phyloP scores from a whole-genome alignment of 1,140 invertebrate genomes.

The Papilio machaon region DNA sequence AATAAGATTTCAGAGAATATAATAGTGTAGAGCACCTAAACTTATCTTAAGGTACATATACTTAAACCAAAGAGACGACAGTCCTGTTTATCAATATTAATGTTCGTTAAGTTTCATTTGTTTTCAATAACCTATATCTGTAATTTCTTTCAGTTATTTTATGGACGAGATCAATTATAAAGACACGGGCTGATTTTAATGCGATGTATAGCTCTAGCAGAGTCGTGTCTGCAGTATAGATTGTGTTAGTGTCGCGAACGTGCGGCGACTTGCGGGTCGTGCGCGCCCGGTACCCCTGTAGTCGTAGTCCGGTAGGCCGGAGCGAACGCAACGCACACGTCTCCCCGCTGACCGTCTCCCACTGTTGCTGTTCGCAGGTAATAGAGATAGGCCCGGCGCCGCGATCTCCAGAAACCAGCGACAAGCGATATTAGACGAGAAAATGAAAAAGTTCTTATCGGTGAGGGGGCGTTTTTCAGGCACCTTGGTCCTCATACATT shows the following conservation, averaged over 20 bases:
- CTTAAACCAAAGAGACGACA: conserved; percentile 48
- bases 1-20: conserved; percentile 55
- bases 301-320: neutral
- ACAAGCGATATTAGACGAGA: conserved; percentile 94
- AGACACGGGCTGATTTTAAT: neutral
- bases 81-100: neutral
- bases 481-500: conserved; percentile 64
- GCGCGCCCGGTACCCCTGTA: conserved; percentile 61
- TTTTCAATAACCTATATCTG: neutral
- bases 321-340: conserved; percentile 21
- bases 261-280: conserved; percentile 46
- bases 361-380: conserved; percentile 76
- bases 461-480: conserved; percentile 85
- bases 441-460: conserved; percentile 97
- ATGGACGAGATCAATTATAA: neutral
- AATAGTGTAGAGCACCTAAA: conserved; percentile 73
- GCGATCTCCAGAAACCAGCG: conserved; percentile 86
- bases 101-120: neutral
- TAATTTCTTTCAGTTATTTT: conserved; percentile 22
- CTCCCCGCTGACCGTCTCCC: conserved; percentile 49
- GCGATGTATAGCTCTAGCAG: neutral
- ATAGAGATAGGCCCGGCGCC: conserved; percentile 84
- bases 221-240: neutral
- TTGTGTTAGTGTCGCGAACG: conserved; percentile 41
- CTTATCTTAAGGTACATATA: conserved; percentile 61